phyloP scores from a whole-genome alignment of 2,113 vertebrate genomes.

The Hydrolagus affinis region DNA sequence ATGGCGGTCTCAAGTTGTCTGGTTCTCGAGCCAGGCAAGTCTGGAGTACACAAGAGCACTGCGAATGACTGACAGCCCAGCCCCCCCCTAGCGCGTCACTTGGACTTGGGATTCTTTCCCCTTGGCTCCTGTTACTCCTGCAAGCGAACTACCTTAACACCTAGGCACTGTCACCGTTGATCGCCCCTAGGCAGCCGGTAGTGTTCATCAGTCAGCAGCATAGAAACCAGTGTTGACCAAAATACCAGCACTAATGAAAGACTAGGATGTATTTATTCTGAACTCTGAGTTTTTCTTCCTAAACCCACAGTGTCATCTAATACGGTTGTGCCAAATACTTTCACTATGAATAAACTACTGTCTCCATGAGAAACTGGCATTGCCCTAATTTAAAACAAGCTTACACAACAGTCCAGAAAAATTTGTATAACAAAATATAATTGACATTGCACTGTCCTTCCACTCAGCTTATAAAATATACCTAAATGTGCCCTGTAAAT shows the following conservation, averaged over 20 bases:
- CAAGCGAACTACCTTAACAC: no score
- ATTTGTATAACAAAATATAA: not conserved
- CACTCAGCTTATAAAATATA: not conserved
- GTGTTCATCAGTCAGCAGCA: not conserved
- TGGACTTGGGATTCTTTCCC: no score
- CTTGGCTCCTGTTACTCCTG: no score
- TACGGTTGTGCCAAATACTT: not conserved
- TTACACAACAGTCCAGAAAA: not conserved
- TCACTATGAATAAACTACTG: conserved; percentile 4
- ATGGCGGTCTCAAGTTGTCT: no score
- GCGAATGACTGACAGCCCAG: no score
- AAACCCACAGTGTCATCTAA: not conserved
- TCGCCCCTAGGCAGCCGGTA: no score
- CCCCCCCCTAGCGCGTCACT: no score
- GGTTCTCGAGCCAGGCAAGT: no score
- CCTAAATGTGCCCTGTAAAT: not conserved
- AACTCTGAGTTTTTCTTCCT: not conserved
- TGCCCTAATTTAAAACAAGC: conserved; percentile 5
- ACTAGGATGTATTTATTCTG: not conserved
- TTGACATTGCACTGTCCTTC: not conserved
- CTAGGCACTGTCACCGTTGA: no score
- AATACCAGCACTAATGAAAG: not conserved
- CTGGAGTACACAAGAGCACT: no score
- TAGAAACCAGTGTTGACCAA: not conserved
- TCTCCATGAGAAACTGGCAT: not conserved